Evolutionary conservation across 2,113 vertebrate species (phyloP), one percentile per base, ranked within the genome.

Genomic region (Perca flavescens): DNA sequence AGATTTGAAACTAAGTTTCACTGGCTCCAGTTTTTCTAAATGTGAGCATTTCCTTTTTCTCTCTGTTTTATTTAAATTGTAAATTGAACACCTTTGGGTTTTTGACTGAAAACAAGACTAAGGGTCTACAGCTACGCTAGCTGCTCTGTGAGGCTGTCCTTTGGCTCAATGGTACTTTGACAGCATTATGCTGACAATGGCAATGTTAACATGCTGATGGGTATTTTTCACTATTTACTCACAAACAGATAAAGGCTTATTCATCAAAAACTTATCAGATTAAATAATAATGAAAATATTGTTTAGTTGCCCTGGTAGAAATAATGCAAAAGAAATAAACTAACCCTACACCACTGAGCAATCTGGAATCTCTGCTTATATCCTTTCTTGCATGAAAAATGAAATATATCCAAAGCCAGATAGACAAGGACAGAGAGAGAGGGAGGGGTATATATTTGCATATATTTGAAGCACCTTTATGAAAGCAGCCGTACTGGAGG

Each of bases 391-490:
- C 65, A 77, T 85, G 60, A 70, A 85, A 85, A 80, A 76, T 71
- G 4, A 50, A 80, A 83, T 82, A 79, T 86, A 78, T 76, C 76
- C 49, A 79, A 34, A 74, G 61, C 85, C 63, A 79, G 80, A 84
- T 47, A 77, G 66, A 71, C 61, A 70, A 54, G 82, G 66, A 77
- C 78, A 56, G 54, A 62, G 67, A 67, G 77, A 52, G 58, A 64
- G 73, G 79, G 53, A 40, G 75, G 22, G n/a, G 63, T 22, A 49
- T 49, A 71, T 25, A 86, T 93, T 87, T 84, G 88, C 88, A 89
- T 89, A 84, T 62, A 80, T 88, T 78, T 85, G 60, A 86, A 79
- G 82, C 84, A 88, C 84, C 75, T 89, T 88, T 87, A 80, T 88
- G 74, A 67, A 84, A 54, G 75, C 34, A 56, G 74, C 46, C n/a